Conservation (phyloP, 1,140 invertebrate genomes). For the Stegodyphus dumicola region DNA sequence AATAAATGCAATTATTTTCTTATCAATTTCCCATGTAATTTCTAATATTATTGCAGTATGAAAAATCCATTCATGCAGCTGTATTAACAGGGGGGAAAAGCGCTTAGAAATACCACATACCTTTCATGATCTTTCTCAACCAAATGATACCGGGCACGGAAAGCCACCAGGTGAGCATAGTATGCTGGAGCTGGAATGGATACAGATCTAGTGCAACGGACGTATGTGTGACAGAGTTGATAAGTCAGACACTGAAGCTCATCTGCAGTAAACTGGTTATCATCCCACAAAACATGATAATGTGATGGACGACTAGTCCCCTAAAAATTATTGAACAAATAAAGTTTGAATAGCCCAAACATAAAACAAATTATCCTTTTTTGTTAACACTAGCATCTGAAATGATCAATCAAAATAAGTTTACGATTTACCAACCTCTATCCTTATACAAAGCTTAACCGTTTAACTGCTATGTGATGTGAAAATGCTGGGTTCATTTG, state of each 20-base stretch:
- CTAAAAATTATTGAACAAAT: slow-evolving; percentile 70
- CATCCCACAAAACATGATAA: slow-evolving; percentile 87
- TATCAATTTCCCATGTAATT: too few species aligned
- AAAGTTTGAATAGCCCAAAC: background rate
- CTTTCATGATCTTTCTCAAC: slow-evolving; percentile 99
- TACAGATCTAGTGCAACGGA: slow-evolving; percentile 85
- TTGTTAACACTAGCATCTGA: too few species aligned
- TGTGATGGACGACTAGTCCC: slow-evolving; percentile 90
- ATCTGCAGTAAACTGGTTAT: slow-evolving; percentile 78
- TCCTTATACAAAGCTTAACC: too few species aligned
- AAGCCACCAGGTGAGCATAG: slow-evolving; percentile 92
- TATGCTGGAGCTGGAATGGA: slow-evolving; percentile 94
- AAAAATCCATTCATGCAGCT: too few species aligned
- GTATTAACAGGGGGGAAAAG: background rate
- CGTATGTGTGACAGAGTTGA: slow-evolving; percentile 89
- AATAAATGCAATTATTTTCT: too few species aligned
- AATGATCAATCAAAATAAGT: too few species aligned
- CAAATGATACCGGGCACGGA: slow-evolving; percentile 85
- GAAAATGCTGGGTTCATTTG: too few species aligned
- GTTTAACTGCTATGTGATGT: too few species aligned
- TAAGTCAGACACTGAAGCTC: slow-evolving; percentile 86
- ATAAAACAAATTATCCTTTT: too few species aligned
- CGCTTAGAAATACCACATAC: slow-evolving; percentile 64
- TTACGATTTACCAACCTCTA: too few species aligned
- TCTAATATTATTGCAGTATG: too few species aligned